These are phyloP conservation scores for Mellilla xanthometata DNA, from an alignment of 2,888 invertebrate species.

Conservation along the genomic window DNA sequence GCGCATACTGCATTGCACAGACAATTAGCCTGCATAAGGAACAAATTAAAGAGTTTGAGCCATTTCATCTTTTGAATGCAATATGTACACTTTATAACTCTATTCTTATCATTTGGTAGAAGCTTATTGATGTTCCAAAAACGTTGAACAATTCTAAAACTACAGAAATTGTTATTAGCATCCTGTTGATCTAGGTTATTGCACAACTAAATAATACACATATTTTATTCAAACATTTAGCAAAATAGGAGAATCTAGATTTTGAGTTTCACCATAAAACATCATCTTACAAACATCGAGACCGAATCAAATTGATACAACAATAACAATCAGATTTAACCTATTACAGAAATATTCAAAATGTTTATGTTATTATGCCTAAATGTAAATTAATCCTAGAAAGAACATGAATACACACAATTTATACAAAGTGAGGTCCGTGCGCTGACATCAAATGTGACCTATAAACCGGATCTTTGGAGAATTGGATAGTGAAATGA, in stretches of 20 bases:
- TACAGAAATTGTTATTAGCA: background rate
- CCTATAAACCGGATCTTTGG: constrained; percentile 1
- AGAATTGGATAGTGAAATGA: too few relatives aligned
- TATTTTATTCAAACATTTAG: constrained; percentile 10
- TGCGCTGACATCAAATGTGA: constrained; percentile 4
- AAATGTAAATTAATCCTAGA: constrained; percentile 11
- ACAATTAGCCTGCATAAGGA: too few relatives aligned
- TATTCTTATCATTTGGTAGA: too few relatives aligned
- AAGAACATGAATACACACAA: constrained; percentile 10
- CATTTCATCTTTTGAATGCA: too few relatives aligned
- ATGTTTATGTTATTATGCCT: constrained; percentile 16
- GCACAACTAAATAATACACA: constrained; percentile 23
- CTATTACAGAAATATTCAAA: constrained; percentile 11
- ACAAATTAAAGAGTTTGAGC: too few relatives aligned
- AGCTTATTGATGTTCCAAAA: too few relatives aligned
- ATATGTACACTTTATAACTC: too few relatives aligned
- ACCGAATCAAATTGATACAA: background rate
- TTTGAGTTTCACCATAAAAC: constrained; percentile 5
- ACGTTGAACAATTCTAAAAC: background rate
- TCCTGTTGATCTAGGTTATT: constrained; percentile 17
- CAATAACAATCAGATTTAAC: constrained; percentile 2
- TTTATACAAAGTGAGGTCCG: constrained; percentile 24
- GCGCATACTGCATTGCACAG: too few relatives aligned
- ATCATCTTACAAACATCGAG: background rate
- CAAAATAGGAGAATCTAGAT: constrained; percentile 1